phyloP scores from a whole-genome alignment of 2,888 invertebrate genomes.

The Acronicta psi region DNA sequence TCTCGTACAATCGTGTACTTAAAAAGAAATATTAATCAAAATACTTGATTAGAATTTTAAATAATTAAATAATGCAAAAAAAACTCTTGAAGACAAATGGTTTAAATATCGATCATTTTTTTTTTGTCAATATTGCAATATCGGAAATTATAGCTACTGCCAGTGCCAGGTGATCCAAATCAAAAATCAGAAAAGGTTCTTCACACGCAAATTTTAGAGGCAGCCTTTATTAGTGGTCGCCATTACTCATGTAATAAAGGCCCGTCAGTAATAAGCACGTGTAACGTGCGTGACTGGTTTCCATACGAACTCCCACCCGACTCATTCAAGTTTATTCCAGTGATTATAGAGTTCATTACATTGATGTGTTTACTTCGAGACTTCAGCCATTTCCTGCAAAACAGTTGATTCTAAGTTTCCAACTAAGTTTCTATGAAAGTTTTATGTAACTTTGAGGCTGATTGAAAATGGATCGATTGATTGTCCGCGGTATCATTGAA shows the following conservation, averaged over 20 bases:
- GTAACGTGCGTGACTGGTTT: conserved; percentile 17
- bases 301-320: conserved; percentile 10
- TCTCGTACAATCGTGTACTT: too few relatives aligned
- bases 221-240: conserved; percentile 2
- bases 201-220: not conserved
- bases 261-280: conserved; percentile 17
- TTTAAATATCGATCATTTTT: too few relatives aligned
- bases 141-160: too few relatives aligned
- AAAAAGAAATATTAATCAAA: too few relatives aligned
- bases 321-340: conserved; percentile 26
- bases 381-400: conserved; percentile 62
- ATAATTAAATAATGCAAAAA: too few relatives aligned
- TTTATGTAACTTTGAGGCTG: conserved; percentile 8
- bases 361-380: conserved; percentile 69
- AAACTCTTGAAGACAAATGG: too few relatives aligned
- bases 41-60: too few relatives aligned
- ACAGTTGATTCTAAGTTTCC: conserved; percentile 31
- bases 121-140: too few relatives aligned
- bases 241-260: conserved; percentile 1
- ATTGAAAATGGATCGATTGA: conserved; percentile 14
- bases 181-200: too few relatives aligned
- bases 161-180: too few relatives aligned
- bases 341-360: conserved; percentile 68
- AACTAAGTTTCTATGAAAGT: conserved; percentile 18
- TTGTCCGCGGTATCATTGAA: not conserved